Percentiles rank a stretch among this genome's conserved stretches.
phyloP scores from a whole-genome alignment of 1,140 invertebrate genomes.

The Ostrea edulis region DNA sequence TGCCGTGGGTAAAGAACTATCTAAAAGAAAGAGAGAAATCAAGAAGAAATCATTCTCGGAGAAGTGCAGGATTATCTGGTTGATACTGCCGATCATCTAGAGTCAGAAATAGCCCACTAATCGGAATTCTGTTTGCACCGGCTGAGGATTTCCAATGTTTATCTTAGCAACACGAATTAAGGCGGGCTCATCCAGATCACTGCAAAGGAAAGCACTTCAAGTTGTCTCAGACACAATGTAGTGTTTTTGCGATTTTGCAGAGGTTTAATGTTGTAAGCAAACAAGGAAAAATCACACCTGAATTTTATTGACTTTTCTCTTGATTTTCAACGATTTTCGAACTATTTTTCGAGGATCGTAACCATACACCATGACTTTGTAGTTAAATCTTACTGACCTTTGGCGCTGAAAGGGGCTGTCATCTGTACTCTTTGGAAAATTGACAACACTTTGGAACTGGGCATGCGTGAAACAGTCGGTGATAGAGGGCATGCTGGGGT shows the following conservation, averaged over 20 bases:
- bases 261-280: too few relatives aligned
- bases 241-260: not conserved
- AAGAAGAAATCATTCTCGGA: not conserved
- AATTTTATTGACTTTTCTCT: constrained; percentile 42
- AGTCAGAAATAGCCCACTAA: constrained; percentile 10
- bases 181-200: not conserved
- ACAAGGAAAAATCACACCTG: not conserved
- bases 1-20: constrained; percentile 14
- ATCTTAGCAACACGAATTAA: constrained; percentile 7
- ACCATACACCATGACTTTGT: constrained; percentile 57
- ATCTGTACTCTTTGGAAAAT: constrained; percentile 20
- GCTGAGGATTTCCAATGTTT: not conserved
- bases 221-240: not conserved
- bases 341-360: constrained; percentile 54
- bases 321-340: constrained; percentile 45
- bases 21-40: not conserved
- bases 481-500: constrained; percentile 23
- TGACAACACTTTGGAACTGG: constrained; percentile 46
- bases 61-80: not conserved
- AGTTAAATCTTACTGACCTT: constrained; percentile 57
- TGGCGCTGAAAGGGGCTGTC: constrained; percentile 19
- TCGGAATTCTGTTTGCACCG: not conserved
- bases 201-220: not conserved
- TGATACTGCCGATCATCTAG: not conserved
- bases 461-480: constrained; percentile 50